Base-by-base conservation (phyloP, 2,888 invertebrate species). In the Clistopyga incitator region DNA sequence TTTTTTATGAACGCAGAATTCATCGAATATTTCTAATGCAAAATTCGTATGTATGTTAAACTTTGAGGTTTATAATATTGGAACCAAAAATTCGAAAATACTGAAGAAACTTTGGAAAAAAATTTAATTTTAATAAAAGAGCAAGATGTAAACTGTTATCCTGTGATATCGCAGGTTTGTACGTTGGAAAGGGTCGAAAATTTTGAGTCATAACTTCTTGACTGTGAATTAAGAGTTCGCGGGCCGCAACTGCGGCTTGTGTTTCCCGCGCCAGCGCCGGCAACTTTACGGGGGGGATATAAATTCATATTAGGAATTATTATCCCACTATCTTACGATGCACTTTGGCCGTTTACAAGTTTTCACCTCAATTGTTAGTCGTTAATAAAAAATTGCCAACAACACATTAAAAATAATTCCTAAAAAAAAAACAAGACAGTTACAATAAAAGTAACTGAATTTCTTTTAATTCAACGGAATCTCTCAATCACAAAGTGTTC, bases 221-320 rank as follows among this genome's bases (percentile, higher is more conserved):
- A 15, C 29, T 29, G 25, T 25, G 47, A 50, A 50, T 67, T 47
- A 45, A 45, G 15, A 25, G 23, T 47, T 67, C 15, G 64, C 47
- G 10, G 47, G 15, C 6, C 47, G 20, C 47, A 23, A 18, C n/a
- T 4, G 38, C 64, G 8, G 15, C 59, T 15, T n/a, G 10, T 29
- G 1, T 34, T 29, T 59, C 59, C 29, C 29, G 34, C 59, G 13
- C 59, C 34, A 38, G 34, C 6, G 59, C 59, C 34, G 29, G 15
- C n/a, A 67, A 67, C 45, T 67, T 47, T 67, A 2, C 65, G 47
- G 13, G n/a, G n/a, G 15, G 3, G 34, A 15, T 45, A 15, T 20
- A 45, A 45, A 47, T n/a, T 67, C 47, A 8, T 23, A 67, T 25
- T 45, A 67, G 34, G 47, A 45, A 67, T 67, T 45, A 45, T 65